phyloP scores from a whole-genome alignment of 2,797 vertebrate species.

The Ctenopoma multispine region DNA sequence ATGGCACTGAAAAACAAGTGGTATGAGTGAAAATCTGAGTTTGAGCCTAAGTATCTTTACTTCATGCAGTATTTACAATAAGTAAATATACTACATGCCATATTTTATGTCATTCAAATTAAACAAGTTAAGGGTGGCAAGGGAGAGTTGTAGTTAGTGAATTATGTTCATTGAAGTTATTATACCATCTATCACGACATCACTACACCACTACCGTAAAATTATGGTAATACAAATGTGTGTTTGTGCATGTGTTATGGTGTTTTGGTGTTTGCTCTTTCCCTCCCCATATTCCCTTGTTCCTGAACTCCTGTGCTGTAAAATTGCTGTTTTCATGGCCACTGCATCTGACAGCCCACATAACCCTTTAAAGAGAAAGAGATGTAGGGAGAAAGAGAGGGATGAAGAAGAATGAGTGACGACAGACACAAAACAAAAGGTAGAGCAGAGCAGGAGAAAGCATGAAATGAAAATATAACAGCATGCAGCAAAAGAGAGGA shows the following conservation, averaged over 20 bases:
- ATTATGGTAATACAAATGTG: too few species aligned
- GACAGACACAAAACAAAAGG: conserved; percentile 27
- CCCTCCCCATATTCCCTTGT: conserved; percentile 82
- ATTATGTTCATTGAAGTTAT: too few species aligned
- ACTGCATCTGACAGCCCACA: conserved; percentile 88
- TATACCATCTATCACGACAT: too few species aligned
- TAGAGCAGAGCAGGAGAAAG: conserved; percentile 24
- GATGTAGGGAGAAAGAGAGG: background rate
- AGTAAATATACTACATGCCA: too few species aligned
- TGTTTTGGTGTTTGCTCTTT: background rate
- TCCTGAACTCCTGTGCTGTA: conserved; percentile 88
- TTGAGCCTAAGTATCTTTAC: too few species aligned
- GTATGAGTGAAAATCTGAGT: too few species aligned
- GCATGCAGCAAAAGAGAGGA: background rate
- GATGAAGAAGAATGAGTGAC: background rate
- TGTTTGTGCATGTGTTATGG: background rate
- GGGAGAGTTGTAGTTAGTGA: too few species aligned
- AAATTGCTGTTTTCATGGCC: conserved; percentile 91
- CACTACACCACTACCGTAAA: too few species aligned
- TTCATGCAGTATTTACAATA: too few species aligned
- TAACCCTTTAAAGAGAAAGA: conserved; percentile 66
- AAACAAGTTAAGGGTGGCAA: too few species aligned
- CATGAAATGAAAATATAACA: conserved; percentile 48
- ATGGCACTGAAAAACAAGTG: too few species aligned
- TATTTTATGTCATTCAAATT: too few species aligned